phyloP scores from a whole-genome alignment of 2,113 vertebrate species.

The Ctenodactylus gundi region DNA sequence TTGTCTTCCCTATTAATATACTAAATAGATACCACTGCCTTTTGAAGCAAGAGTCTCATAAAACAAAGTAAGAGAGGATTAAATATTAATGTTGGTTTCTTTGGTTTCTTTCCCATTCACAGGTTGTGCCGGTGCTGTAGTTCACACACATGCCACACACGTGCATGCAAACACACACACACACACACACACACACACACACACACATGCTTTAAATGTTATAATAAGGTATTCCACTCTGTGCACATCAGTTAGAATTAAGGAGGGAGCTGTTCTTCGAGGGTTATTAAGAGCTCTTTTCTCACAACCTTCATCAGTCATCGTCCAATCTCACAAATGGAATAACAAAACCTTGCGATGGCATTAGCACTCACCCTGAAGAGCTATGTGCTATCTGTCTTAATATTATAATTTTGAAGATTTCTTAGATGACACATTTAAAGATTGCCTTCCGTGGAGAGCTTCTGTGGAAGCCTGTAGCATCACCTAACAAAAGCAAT shows the following conservation, averaged over 20 bases:
- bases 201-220: not conserved
- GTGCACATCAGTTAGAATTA: slow-evolving; percentile 34
- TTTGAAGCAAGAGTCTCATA: not conserved
- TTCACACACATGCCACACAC: not conserved
- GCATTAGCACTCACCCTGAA: slow-evolving; percentile 44
- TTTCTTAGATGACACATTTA: slow-evolving; percentile 53
- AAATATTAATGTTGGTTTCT: not conserved
- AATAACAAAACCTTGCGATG: slow-evolving; percentile 41
- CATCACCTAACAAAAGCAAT: slow-evolving; percentile 27
- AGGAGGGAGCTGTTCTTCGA: slow-evolving; percentile 38
- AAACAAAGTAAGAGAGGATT: not conserved
- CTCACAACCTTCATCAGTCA: slow-evolving; percentile 51
- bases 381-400: slow-evolving; percentile 37
- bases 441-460: slow-evolving; percentile 21
- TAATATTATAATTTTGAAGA: slow-evolving; percentile 51
- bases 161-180: not conserved
- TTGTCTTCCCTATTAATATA: slow-evolving; percentile 7
- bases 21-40: not conserved
- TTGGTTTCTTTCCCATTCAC: not conserved
- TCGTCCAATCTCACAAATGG: slow-evolving; percentile 70
- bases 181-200: not conserved
- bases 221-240: slow-evolving; percentile 14
- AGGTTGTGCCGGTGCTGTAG: not conserved
- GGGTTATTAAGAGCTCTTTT: slow-evolving; percentile 39
- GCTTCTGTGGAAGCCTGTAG: not conserved